Conservation (phyloP, 2,113 vertebrate species). For the Podilymbus podiceps region DNA sequence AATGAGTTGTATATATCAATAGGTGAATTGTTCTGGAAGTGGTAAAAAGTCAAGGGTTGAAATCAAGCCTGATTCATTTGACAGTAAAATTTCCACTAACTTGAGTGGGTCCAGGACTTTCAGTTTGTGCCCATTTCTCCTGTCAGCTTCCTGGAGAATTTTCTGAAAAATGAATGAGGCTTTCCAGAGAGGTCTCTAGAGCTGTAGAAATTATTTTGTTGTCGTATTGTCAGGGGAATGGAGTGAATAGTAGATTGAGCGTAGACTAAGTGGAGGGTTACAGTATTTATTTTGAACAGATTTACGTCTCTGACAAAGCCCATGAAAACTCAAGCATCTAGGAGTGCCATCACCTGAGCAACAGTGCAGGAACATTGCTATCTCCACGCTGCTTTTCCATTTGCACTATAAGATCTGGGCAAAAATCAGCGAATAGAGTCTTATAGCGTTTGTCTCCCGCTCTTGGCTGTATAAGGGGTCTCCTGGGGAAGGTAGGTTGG, state of each 20-base stretch:
- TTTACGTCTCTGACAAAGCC: background rate
- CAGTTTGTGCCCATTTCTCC: background rate
- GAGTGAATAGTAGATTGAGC: background rate
- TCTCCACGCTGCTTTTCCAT: background rate
- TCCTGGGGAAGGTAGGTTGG: background rate
- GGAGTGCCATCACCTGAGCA: background rate
- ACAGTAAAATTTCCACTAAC: background rate
- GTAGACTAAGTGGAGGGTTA: background rate
- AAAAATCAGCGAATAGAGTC: background rate
- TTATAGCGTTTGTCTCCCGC: background rate
- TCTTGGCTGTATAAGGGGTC: background rate
- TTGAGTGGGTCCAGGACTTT: background rate
- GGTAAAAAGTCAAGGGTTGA: background rate
- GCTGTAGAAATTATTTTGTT: background rate
- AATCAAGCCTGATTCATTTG: background rate
- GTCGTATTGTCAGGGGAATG: background rate
- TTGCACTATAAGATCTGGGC: background rate
- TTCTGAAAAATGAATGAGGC: background rate
- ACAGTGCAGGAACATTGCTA: background rate
- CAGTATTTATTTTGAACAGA: background rate
- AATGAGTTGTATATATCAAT: background rate
- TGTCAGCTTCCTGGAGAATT: background rate
- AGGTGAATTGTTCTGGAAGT: background rate
- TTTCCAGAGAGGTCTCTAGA: background rate
- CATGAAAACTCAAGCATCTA: background rate